A percentile compares a stretch with the other conserved stretches of the same genome.
These are phyloP conservation scores for Keiferia lycopersicella DNA, from an alignment of 2,888 invertebrate genomes.

Conservation along the genomic window DNA sequence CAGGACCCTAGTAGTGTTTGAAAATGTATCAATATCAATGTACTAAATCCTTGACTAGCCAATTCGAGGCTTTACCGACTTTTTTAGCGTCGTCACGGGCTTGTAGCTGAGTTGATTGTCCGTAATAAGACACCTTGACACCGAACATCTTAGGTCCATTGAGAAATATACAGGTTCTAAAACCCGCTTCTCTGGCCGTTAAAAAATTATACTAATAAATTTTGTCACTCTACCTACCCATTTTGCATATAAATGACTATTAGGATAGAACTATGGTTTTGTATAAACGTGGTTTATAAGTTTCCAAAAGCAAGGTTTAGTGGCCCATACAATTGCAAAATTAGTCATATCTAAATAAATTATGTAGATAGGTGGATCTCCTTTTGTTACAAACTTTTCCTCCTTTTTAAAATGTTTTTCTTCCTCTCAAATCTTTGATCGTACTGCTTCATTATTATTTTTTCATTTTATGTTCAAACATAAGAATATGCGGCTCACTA, in stretches of 20 bases:
- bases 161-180: conserved; percentile 18
- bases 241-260: conserved; percentile 11
- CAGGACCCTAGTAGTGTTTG: no score
- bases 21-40: neutral
- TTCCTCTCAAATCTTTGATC: no score
- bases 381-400: no score
- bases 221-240: neutral
- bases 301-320: neutral
- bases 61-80: neutral
- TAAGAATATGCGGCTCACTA: no score
- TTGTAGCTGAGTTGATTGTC: conserved; percentile 47
- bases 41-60: conserved; percentile 1
- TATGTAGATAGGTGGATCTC: no score
- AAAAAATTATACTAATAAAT: neutral
- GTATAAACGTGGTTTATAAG: neutral
- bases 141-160: conserved; percentile 33
- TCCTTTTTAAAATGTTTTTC: no score
- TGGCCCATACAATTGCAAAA: no score
- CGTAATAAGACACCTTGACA: conserved; percentile 57
- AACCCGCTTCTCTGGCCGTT: neutral
- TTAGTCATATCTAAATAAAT: no score
- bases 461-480: no score
- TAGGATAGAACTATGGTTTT: neutral
- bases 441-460: no score
- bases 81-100: conserved; percentile 43